phyloP scores from a whole-genome alignment of 1,140 invertebrate genomes.

The Lepidurus arcticus region DNA sequence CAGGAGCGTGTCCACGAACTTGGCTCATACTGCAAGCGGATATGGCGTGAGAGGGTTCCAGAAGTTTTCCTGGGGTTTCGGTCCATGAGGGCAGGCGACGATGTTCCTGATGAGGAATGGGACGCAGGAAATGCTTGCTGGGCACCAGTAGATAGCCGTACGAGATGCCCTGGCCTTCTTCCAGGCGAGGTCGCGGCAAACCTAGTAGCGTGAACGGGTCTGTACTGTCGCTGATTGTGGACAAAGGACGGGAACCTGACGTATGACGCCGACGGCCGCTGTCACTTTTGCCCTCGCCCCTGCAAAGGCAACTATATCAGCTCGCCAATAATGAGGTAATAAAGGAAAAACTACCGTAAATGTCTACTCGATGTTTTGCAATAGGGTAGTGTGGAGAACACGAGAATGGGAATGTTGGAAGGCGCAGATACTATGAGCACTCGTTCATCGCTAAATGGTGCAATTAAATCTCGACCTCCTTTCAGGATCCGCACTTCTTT shows the following conservation, averaged over 20 bases:
- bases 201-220: constrained; percentile 80
- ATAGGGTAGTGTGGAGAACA: constrained; percentile 78
- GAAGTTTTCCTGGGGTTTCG: not conserved
- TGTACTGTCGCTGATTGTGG: constrained; percentile 71
- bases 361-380: constrained; percentile 57
- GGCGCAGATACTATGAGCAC: constrained; percentile 64
- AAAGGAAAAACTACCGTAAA: constrained; percentile 52
- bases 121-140: constrained; percentile 54
- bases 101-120: not conserved
- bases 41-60: not conserved
- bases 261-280: constrained; percentile 63
- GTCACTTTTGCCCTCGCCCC: constrained; percentile 65
- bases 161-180: constrained; percentile 76
- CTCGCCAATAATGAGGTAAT: constrained; percentile 14
- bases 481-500: constrained; percentile 52
- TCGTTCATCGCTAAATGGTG: constrained; percentile 61
- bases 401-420: constrained; percentile 63
- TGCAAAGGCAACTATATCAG: constrained; percentile 43
- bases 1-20: constrained; percentile 42
- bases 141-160: constrained; percentile 77
- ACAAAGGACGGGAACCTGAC: constrained; percentile 71
- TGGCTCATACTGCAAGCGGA: not conserved
- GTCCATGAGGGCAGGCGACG: not conserved
- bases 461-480: constrained; percentile 45
- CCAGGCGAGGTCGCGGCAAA: constrained; percentile 59